Evolutionary conservation across 1,140 invertebrate species (phyloP), one percentile per base, ranked within the genome.

Genomic region (Anagrus nilaparvatae): DNA sequence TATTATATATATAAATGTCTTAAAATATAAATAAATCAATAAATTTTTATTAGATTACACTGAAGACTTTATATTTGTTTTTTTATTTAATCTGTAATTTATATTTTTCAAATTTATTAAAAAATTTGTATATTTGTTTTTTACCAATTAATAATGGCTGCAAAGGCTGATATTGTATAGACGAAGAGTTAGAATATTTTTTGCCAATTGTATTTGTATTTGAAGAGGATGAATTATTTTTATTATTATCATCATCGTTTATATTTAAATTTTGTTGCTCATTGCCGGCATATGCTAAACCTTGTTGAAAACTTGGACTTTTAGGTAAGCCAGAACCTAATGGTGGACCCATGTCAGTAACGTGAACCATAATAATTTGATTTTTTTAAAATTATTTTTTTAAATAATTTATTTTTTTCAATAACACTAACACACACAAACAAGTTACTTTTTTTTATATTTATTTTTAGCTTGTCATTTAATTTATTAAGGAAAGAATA

Each of bases 261-360:
- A n/a, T n/a, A n/a, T 50, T 58, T 21, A 51, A 47, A 18, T 63
- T 60, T 35, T 61, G 57, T 9, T 54, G 50, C 53, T 48, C 24
- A 55, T 50, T 56, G 29, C 82, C 81, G 51, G 82, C 78, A 50
- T 82, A 74, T 56, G 86, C 84, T 43, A 86, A 67, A 21, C 82
- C 82, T 60, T 82, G 83, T 58, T 87, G 83, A 62, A 86, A 87
- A 55, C 83, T 86, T 24, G 84, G 84, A 49, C 82, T 86, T 63
- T 87, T 87, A 36, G 83, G 84, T 55, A 86, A 77, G 35, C 82
- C 81, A 52, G 67, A 69, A 51, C 71, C 72, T 51, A 74, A 67
- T 36, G 71, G 69, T 48, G 73, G 71, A 53, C 60, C 63, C 53
- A 70, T 63, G 50, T 67, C 69, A 53, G 69, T 67, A 51, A 71